Base-by-base conservation (phyloP, 2,797 vertebrate species). In the Lithobates sylvaticus region DNA sequence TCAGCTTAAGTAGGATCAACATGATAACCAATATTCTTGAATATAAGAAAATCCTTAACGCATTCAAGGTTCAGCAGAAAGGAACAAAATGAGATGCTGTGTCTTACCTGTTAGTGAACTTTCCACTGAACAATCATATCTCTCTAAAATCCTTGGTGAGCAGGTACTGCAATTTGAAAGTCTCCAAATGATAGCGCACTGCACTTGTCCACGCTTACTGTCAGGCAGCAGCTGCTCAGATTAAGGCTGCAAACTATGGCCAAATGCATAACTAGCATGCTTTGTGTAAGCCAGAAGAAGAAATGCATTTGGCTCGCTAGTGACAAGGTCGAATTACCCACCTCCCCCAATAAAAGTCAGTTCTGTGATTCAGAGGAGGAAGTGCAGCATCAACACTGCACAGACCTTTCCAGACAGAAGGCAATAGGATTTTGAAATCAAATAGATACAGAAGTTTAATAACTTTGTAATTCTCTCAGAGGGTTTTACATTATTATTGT, bases 71-170 rank as follows among this genome's bases (percentile, higher is more conserved):
- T 50, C 23, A 26, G 3, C 8, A 44, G 12, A 73, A 6, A 44
- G 10, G 8, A 70, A 18, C 13, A 47, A 68, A 47, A 18, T 26
- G 8, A 39, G 27, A 32, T n/a, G 10, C 27, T 3, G 83, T 78
- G 82, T 93, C 96, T 97, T 95, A 97, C 96, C 96, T 91, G 93
- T 92, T 90, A 94, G 92, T 69, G 90, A 84, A 90, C 91, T 89
- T 89, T 96, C 94, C 93, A 90, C 91, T 81, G 68, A 86, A 79
- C 61, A 76, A 81, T 47, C 86, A 81, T 86, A 88, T 90, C 81
- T 86, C 89, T 86, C 88, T 74, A 76, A 88, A 91, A 88, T 58
- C 78, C 81, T 87, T 89, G 85, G 88, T 85, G 87, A 89, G 83
- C 89, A 90, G 91, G 90, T 93, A 91, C 88, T 90, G 72, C 85